These are phyloP conservation scores for Drosophila stalkeri DNA, from an alignment of 2,888 invertebrate genomes.

Conservation along the genomic window DNA sequence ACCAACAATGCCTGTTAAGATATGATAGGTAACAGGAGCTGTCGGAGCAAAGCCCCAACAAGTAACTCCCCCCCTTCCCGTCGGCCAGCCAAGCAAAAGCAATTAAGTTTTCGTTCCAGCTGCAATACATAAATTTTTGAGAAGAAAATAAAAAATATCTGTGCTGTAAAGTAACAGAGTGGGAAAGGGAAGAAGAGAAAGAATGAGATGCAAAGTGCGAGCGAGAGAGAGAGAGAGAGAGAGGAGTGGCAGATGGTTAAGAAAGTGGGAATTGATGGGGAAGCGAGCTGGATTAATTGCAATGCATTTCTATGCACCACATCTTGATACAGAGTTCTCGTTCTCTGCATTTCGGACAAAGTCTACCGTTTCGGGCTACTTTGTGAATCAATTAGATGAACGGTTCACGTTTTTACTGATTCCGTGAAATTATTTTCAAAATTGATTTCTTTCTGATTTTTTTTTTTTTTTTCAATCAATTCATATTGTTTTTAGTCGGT, in stretches of 20 bases:
- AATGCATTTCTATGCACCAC: background rate
- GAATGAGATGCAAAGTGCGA: background rate
- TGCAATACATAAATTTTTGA: constrained; percentile 24
- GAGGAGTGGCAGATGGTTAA: background rate
- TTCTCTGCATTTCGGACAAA: background rate
- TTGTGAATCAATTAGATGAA: background rate
- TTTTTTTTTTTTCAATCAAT: too few species aligned
- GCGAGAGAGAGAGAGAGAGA: background rate
- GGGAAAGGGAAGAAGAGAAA: background rate
- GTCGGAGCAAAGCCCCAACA: background rate
- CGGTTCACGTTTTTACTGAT: background rate
- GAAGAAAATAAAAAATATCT: constrained; percentile 1
- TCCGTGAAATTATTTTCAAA: background rate
- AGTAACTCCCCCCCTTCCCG: background rate
- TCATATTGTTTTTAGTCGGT: background rate
- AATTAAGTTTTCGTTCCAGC: constrained; percentile 26
- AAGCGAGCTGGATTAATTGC: background rate
- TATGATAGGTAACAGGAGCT: constrained; percentile 1
- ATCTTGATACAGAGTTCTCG: background rate
- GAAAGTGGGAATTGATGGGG: background rate
- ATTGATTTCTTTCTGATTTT: too few species aligned
- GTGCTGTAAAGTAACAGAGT: too few species aligned
- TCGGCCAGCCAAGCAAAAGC: constrained; percentile 11
- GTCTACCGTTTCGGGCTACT: background rate
- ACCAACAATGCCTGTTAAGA: constrained; percentile 15